A percentile compares a stretch with the other conserved stretches of the same genome.
Evolutionary conservation across 1,140 invertebrate genomes (phyloP).

Genomic region (Tyrophagus putrescentiae): DNA sequence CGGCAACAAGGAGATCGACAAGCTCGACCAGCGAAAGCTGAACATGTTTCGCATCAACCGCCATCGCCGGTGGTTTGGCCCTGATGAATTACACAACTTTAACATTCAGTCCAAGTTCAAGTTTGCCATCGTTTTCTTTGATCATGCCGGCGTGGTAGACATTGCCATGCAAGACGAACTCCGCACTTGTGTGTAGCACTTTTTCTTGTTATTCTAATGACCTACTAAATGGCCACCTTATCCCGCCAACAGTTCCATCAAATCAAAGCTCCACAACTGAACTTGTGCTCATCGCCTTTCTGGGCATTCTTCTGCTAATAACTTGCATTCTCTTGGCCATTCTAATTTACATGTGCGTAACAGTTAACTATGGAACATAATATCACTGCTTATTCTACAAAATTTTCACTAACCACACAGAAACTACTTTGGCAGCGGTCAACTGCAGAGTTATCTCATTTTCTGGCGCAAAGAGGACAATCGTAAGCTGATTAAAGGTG

Average conservation of each 20-base stretch:
- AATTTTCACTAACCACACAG: neutral
- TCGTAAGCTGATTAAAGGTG: neutral
- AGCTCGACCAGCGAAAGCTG: neutral
- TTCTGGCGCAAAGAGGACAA: conserved; percentile 16
- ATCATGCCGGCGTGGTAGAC: neutral
- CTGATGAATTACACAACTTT: neutral
- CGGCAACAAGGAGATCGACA: neutral
- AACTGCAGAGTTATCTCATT: conserved; percentile 6
- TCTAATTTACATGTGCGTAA: conserved; percentile 21
- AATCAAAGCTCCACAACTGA: conserved; percentile 1
- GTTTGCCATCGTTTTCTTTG: conserved; percentile 13
- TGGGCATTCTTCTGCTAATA: conserved; percentile 12
- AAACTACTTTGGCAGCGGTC: conserved; percentile 17
- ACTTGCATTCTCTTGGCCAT: conserved; percentile 20
- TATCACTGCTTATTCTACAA: conserved; percentile 1
- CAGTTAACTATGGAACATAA: conserved; percentile 16
- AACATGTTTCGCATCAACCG: neutral
- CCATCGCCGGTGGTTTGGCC: neutral
- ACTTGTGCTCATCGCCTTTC: conserved; percentile 12
- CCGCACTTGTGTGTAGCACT: neutral
- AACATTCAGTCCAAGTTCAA: neutral
- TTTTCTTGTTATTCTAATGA: neutral
- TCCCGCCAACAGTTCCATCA: neutral
- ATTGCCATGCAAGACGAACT: neutral
- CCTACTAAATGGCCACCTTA: neutral